Conservation (phyloP, 1,140 invertebrate species). For the Brachionus angularis region DNA sequence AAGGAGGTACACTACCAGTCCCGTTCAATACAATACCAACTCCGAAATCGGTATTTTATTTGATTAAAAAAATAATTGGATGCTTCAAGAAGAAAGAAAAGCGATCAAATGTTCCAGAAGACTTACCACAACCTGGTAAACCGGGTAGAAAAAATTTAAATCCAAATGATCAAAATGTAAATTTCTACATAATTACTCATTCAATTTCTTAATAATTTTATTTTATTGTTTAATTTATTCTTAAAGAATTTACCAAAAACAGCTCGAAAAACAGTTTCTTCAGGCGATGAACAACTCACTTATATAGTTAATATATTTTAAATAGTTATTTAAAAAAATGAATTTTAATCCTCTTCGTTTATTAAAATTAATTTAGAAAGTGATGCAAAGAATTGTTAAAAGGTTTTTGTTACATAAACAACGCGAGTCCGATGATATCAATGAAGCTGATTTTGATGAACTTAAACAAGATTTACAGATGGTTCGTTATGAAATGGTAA, state of each 20-base stretch:
- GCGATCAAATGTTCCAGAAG: no score
- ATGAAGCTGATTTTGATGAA: slow-evolving; percentile 39
- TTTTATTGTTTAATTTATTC: no score
- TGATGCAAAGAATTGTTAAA: slow-evolving; percentile 43
- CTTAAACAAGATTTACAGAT: slow-evolving; percentile 44
- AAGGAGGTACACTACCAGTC: slow-evolving; percentile 75
- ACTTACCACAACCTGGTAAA: no score
- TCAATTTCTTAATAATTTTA: no score
- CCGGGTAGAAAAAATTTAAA: not conserved
- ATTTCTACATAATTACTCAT: no score
- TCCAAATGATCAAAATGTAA: no score
- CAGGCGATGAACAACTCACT: slow-evolving; percentile 27
- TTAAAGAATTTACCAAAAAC: no score
- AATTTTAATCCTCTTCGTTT: not conserved
- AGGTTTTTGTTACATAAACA: slow-evolving; percentile 43
- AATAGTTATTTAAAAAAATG: not conserved
- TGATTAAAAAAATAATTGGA: slow-evolving; percentile 7
- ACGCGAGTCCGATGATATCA: slow-evolving; percentile 34
- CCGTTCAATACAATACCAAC: slow-evolving; percentile 84
- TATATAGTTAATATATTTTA: slow-evolving; percentile 13
- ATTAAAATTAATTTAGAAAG: slow-evolving; percentile 37
- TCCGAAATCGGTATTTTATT: slow-evolving; percentile 67
- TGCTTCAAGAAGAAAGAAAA: slow-evolving; percentile 5
- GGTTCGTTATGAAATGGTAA: slow-evolving; percentile 42
- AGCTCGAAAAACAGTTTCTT: no score